A percentile compares a stretch with the other conserved stretches of the same genome.
Evolutionary conservation across 2,113 vertebrate genomes (phyloP).

Genomic region (Hypomesus transpacificus): DNA sequence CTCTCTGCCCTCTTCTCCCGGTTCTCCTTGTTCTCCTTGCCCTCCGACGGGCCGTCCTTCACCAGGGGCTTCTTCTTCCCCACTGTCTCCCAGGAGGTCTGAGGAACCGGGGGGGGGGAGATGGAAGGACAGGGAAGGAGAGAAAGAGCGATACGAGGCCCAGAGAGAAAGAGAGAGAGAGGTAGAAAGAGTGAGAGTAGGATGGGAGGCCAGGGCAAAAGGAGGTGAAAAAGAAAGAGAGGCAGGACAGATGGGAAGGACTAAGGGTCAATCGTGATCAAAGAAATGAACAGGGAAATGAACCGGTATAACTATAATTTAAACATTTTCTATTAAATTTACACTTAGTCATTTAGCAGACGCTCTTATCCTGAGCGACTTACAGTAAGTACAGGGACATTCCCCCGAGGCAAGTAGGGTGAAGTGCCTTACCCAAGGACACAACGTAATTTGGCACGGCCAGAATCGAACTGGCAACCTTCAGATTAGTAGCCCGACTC

Average conservation of each 20-base stretch:
- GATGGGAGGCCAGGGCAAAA: background rate
- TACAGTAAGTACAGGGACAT: too few relatives aligned
- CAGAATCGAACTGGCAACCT: too few relatives aligned
- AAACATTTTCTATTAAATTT: too few relatives aligned
- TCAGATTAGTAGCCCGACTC: too few relatives aligned
- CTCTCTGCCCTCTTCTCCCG: constrained; percentile 88
- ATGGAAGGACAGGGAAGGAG: background rate
- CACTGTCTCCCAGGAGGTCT: constrained; percentile 98
- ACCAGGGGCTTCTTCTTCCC: constrained; percentile 91
- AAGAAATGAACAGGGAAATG: too few relatives aligned
- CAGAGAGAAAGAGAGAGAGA: background rate
- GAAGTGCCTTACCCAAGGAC: too few relatives aligned
- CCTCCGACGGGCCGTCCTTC: constrained; percentile 84
- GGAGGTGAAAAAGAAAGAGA: background rate
- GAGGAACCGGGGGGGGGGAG: background rate
- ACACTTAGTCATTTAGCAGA: too few relatives aligned
- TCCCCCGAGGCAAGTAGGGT: too few relatives aligned
- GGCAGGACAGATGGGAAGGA: background rate
- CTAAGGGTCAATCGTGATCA: background rate
- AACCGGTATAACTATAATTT: too few relatives aligned
- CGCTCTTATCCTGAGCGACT: too few relatives aligned
- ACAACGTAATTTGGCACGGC: too few relatives aligned
- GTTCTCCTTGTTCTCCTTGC: constrained; percentile 87
- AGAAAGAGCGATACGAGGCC: background rate
- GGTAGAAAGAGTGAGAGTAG: background rate